Evolutionary conservation across 1,140 invertebrate species (phyloP).

Genomic region (Cyclina sinensis): DNA sequence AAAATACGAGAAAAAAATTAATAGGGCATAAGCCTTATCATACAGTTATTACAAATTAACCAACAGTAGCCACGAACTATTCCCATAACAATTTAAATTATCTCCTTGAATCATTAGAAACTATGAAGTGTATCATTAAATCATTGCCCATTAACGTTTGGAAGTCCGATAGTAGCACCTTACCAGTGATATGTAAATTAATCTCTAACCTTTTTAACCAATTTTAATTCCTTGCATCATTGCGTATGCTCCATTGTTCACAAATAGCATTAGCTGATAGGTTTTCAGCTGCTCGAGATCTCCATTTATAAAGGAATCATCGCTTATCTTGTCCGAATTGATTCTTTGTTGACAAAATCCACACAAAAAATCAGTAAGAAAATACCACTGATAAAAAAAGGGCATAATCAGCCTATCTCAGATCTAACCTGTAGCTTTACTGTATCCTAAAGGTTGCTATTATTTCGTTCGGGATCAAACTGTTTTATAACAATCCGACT

Average conservation of each 20-base stretch:
- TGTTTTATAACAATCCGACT: constrained; percentile 23
- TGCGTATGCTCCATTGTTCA: constrained; percentile 1
- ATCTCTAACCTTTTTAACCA: constrained; percentile 19
- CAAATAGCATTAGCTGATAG: background rate
- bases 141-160: constrained; percentile 24
- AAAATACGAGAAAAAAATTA: background rate
- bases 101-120: constrained; percentile 33
- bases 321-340: constrained; percentile 18
- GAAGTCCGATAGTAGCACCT: background rate
- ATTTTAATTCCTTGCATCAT: constrained; percentile 10
- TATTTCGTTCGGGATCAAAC: constrained; percentile 8
- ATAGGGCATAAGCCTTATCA: background rate
- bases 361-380: constrained; percentile 12
- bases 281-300: background rate
- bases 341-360: constrained; percentile 2
- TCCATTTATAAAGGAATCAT: constrained; percentile 16
- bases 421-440: constrained; percentile 2
- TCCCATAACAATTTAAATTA: constrained; percentile 36
- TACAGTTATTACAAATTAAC: background rate
- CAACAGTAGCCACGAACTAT: background rate
- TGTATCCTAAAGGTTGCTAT: background rate
- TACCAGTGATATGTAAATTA: constrained; percentile 27
- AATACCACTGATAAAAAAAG: background rate
- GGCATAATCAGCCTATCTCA: background rate
- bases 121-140: constrained; percentile 20